Evolutionary conservation across 2,888 invertebrate genomes (phyloP), one percentile per base, ranked within the genome.

Genomic region (Diogma glabrata): DNA sequence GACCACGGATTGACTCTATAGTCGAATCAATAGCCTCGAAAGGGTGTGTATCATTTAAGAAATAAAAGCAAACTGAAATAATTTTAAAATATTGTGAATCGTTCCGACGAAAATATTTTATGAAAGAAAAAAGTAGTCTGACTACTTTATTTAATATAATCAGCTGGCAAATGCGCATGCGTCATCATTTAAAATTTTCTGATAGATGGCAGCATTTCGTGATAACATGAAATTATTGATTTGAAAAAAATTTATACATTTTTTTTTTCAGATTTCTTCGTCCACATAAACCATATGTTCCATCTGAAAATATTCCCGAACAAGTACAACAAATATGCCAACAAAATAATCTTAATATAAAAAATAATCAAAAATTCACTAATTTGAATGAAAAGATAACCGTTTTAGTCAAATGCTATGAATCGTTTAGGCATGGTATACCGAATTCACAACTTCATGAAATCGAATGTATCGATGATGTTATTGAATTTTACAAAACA

Each of bases 371-470:
- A n/a, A 57, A 53, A 38, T 48, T 67, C 4, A 53, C 53, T 1
- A 61, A 59, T 26, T 51, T 64, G 4, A 60, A 54, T 3, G 63
- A 66, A 19, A 85, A 87, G 66, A 90, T 79, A 64, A 70, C 76
- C 26, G 69, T 94, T 8, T 72, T 94, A 4, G 74, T 76, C 26
- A 77, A 78, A 6, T 87, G 88, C 61, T 79, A 73, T 56, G 71
- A 79, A 43, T 78, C 82, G 64, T 84, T 93, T 54, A 72, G 83
- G 7, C 84, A 93, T 65, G 66, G 75, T 54, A 78, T 95, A 10
- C 90, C 93, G 0, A 94, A 89, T 72, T 88, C 89, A 0, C 67
- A 82, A 49, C 69, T 95, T n/a, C 79, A 82, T 61, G 75, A 76
- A 47, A 80, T 95, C 54, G 75, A 78, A 59, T 83, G 80, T 22